Conservation (phyloP, 2,113 vertebrate species). For the Xenopus tropicalis region DNA sequence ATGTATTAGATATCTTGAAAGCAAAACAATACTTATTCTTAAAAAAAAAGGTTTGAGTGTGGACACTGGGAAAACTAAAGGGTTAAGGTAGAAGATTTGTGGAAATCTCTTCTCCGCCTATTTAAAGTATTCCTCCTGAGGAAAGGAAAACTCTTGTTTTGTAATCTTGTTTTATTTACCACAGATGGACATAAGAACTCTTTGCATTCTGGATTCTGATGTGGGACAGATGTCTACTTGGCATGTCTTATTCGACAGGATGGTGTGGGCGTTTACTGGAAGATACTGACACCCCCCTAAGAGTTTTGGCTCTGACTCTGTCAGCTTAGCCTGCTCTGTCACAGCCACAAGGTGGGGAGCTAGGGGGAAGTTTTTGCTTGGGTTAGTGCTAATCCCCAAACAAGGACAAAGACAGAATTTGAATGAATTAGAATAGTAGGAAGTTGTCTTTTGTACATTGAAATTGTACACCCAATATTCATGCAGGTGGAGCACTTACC, state of each 20-base stretch:
- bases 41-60: too few relatives aligned
- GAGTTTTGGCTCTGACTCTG: conserved; percentile 15
- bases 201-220: conserved; percentile 10
- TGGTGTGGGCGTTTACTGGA: conserved; percentile 33
- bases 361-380: neutral
- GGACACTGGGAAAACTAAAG: neutral
- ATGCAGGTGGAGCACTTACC: too few relatives aligned
- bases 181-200: conserved; percentile 29
- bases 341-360: neutral
- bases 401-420: neutral
- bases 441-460: too few relatives aligned
- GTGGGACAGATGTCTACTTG: conserved; percentile 38
- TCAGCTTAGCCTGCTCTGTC: neutral
- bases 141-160: conserved; percentile 6
- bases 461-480: too few relatives aligned
- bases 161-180: conserved; percentile 37
- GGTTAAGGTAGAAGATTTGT: neutral
- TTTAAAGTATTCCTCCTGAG: neutral
- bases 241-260: conserved; percentile 3
- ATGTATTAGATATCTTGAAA: too few relatives aligned
- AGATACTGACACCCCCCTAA: conserved; percentile 19
- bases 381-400: neutral
- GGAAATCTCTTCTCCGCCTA: conserved; percentile 9
- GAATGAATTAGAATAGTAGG: neutral
- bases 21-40: too few relatives aligned